Evolutionary conservation across 1,140 invertebrate species (phyloP), one percentile per base, ranked within the genome.

Genomic region (Heliconius himera): DNA sequence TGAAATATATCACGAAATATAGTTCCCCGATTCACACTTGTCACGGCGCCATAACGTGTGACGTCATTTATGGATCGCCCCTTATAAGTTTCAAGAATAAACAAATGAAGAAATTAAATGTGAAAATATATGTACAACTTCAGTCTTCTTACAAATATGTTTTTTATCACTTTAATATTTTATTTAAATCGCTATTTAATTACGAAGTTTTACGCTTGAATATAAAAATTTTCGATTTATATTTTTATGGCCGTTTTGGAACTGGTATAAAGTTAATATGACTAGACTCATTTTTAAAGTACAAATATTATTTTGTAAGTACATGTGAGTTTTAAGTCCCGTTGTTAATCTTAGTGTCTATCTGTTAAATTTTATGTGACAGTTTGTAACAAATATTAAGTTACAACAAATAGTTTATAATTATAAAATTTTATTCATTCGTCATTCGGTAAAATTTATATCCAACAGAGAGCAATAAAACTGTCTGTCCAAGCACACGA

Each of bases 201-300:
- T 16, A 41, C 41, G 4, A 41, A 41, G 11, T 13, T 46, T 16
- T 1, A 4, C 13, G 41, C 3, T 46, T 46, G 41, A 16, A 46
- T 46, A 16, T 46, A 46, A 51, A 51, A 51, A 20, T 8, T 20
- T 8, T 16, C 18, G 6, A 20, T 51, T 51, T 8, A 51, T 18
- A 51, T 51, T 51, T 51, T 20, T 51, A 51, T 16, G 60, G 22
- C 60, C 60, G 22, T 16, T 66, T n/a, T 29, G 11, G 60, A 26
- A 66, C 11, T 22, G 60, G 26, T 66, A 5, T 29, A 66, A 66
- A 66, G 60, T 29, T 22, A 26, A 29, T 66, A 38, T 91, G 90
- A 91, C 91, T 90, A 92, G 90, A 90, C 86, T 85, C 87, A 80
- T 79, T 76, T n/a, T 66, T 83, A 85, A 84, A 46, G 49, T 77